phyloP scores from a whole-genome alignment of 2,888 invertebrate genomes.

The Tipula unca region DNA sequence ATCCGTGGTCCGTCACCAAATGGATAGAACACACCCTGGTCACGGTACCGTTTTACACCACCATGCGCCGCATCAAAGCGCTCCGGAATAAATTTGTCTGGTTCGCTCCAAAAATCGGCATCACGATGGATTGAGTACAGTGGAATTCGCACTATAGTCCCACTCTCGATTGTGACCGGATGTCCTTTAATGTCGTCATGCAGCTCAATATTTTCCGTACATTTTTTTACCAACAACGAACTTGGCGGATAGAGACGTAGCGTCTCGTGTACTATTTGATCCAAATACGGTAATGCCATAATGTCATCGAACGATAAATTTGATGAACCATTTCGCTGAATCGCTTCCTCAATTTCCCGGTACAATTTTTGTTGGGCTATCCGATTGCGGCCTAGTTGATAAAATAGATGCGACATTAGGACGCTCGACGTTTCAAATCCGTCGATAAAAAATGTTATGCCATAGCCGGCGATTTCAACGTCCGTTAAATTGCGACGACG shows the following conservation, averaged over 20 bases:
- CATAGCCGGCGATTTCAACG: constrained; percentile 30
- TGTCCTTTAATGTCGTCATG: not conserved
- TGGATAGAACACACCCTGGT: constrained; percentile 22
- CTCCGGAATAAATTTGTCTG: constrained; percentile 22
- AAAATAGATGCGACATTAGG: constrained; percentile 28
- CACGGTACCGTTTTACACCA: constrained; percentile 21
- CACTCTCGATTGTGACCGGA: not conserved
- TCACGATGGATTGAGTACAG: constrained; percentile 15
- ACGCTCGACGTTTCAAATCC: constrained; percentile 33
- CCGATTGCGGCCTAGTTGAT: not conserved
- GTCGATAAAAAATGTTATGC: constrained; percentile 31
- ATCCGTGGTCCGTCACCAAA: constrained; percentile 22
- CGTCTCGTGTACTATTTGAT: constrained; percentile 34
- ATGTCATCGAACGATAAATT: not conserved
- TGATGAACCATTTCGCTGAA: not conserved
- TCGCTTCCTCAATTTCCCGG: constrained; percentile 27
- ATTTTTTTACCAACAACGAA: not conserved
- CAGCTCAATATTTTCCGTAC: not conserved
- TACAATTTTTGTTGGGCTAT: constrained; percentile 31
- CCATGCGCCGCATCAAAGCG: constrained; percentile 21
- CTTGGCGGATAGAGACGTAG: not conserved
- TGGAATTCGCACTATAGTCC: not conserved
- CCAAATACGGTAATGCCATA: constrained; percentile 32
- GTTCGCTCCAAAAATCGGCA: constrained; percentile 20
- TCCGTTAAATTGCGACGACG: constrained; percentile 29